phyloP scores from a whole-genome alignment of 2,113 vertebrate species.

The Phalacrocorax aristotelis region DNA sequence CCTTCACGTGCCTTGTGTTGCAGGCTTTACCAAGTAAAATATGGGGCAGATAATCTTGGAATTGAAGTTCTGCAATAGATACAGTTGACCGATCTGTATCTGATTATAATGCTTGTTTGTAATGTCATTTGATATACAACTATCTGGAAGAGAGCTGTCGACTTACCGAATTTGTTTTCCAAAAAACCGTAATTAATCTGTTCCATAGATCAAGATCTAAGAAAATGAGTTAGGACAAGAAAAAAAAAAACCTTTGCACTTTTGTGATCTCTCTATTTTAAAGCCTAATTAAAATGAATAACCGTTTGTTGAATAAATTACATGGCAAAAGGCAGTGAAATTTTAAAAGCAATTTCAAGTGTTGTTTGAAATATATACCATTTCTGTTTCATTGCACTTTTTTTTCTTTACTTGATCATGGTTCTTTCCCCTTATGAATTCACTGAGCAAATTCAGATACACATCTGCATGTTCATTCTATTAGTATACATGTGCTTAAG shows the following conservation, averaged over 20 bases:
- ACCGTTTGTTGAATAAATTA: background rate
- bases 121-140: background rate
- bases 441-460: background rate
- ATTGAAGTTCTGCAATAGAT: background rate
- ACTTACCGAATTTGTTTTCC: background rate
- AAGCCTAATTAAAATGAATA: background rate
- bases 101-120: background rate
- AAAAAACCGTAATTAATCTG: background rate
- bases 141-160: background rate
- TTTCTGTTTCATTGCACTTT: background rate
- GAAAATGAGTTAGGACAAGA: background rate
- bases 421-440: background rate
- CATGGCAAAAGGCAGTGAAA: background rate
- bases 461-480: background rate
- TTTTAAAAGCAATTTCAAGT: background rate
- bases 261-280: background rate
- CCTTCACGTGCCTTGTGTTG: background rate
- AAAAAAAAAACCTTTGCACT: background rate
- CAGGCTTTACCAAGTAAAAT: background rate
- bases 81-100: background rate
- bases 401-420: background rate
- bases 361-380: background rate
- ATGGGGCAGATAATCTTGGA: background rate
- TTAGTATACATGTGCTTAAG: background rate
- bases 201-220: background rate